phyloP scores from a whole-genome alignment of 2,888 invertebrate genomes.

The Tillus elongatus region DNA sequence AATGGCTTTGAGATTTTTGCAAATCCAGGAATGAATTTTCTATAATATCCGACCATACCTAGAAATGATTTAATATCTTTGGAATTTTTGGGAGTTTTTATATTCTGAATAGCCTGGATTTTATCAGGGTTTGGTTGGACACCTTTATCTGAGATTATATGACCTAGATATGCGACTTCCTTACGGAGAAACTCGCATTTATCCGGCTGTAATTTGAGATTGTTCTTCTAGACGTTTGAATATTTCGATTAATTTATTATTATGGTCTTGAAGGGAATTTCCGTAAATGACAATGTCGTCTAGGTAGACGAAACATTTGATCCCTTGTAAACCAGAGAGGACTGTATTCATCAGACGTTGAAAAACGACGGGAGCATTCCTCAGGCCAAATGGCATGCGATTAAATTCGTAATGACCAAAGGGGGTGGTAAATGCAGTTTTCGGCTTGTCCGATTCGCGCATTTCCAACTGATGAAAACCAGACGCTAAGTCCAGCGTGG shows the following conservation, averaged over 20 bases:
- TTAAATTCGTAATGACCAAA: slow-evolving; percentile 23
- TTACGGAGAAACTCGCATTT: slow-evolving; percentile 19
- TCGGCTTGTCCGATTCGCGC: slow-evolving; percentile 13
- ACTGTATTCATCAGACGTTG: slow-evolving; percentile 28
- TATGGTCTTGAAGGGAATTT: slow-evolving; percentile 24
- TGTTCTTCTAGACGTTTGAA: slow-evolving; percentile 13
- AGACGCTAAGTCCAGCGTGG: slow-evolving; percentile 17
- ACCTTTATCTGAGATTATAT: slow-evolving; percentile 26
- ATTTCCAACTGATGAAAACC: slow-evolving; percentile 18
- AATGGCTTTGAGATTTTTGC: slow-evolving; percentile 27
- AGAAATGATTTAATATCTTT: slow-evolving; percentile 26
- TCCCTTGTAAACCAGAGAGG: slow-evolving; percentile 23
- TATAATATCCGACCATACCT: slow-evolving; percentile 33
- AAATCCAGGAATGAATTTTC: slow-evolving; percentile 34
- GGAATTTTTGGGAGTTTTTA: slow-evolving; percentile 12
- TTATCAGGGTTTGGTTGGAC: slow-evolving; percentile 23
- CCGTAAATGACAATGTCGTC: slow-evolving; percentile 32
- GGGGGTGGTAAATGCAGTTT: slow-evolving; percentile 23
- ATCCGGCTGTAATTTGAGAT: slow-evolving; percentile 17
- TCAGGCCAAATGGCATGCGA: slow-evolving; percentile 27
- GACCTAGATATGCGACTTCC: slow-evolving; percentile 29
- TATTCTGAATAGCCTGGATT: slow-evolving; percentile 13
- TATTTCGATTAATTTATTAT: slow-evolving; percentile 14
- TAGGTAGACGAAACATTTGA: slow-evolving; percentile 29
- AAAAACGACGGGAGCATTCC: slow-evolving; percentile 27